These are phyloP conservation scores for Pelecanus crispus DNA, from an alignment of 2,113 vertebrate genomes.

Conservation along the genomic window DNA sequence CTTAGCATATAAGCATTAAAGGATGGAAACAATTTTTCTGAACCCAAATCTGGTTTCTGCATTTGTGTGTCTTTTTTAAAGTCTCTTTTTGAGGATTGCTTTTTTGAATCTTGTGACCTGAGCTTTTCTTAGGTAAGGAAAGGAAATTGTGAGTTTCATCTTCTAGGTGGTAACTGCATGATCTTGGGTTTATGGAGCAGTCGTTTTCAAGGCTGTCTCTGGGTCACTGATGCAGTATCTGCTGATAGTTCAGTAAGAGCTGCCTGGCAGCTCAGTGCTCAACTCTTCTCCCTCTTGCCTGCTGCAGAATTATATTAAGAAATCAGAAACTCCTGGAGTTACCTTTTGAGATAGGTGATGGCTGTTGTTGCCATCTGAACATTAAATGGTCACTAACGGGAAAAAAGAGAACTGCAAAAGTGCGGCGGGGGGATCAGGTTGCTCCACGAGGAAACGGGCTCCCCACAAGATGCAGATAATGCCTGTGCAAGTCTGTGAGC, in stretches of 20 bases:
- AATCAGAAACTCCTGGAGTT: neutral
- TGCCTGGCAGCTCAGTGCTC: neutral
- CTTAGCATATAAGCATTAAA: neutral
- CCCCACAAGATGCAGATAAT: neutral
- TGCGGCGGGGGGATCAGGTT: neutral
- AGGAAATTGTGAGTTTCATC: neutral
- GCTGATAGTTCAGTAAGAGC: neutral
- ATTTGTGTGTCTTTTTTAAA: neutral
- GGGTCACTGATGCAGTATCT: neutral
- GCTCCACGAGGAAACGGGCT: neutral
- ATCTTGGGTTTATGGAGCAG: neutral
- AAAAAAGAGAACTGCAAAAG: neutral
- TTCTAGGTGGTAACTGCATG: neutral
- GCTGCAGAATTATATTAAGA: neutral
- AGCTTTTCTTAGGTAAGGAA: neutral
- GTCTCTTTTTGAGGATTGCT: neutral
- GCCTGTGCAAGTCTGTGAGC: neutral
- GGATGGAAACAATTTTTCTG: neutral
- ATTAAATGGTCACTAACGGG: neutral
- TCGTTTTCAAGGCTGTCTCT: neutral
- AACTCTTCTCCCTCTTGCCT: neutral
- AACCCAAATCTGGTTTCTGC: conserved; percentile 3
- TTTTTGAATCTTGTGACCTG: neutral
- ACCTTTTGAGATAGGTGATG: neutral
- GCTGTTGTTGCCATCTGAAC: neutral